phyloP scores from a whole-genome alignment of 2,888 invertebrate genomes.

The Dascillus cervinus region DNA sequence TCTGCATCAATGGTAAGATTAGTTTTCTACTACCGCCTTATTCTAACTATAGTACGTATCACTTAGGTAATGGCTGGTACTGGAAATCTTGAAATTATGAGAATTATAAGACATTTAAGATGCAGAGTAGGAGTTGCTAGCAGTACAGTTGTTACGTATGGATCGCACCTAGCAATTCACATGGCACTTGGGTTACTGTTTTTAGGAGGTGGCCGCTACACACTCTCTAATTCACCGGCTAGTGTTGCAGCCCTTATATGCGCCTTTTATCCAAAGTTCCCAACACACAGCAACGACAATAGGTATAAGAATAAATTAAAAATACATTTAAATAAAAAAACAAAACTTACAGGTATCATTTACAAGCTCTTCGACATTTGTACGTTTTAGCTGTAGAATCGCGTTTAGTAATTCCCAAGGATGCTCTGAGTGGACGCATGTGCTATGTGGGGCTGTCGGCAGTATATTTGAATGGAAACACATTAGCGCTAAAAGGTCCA shows the following conservation, averaged over 20 bases:
- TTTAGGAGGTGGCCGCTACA: slow-evolving; percentile 86
- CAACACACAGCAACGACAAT: slow-evolving; percentile 93
- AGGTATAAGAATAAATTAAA: slow-evolving; percentile 48
- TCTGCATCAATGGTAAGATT: slow-evolving; percentile 67
- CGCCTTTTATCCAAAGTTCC: slow-evolving; percentile 95
- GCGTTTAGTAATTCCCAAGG: slow-evolving; percentile 77
- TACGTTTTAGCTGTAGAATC: slow-evolving; percentile 93
- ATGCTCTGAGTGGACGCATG: slow-evolving; percentile 69
- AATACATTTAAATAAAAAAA: neutral
- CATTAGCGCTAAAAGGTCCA: slow-evolving; percentile 59
- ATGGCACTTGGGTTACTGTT: slow-evolving; percentile 91
- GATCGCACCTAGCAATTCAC: slow-evolving; percentile 91
- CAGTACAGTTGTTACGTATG: slow-evolving; percentile 71
- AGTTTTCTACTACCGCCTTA: neutral
- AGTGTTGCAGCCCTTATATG: slow-evolving; percentile 86
- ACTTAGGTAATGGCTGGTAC: slow-evolving; percentile 96
- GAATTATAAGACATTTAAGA: slow-evolving; percentile 78
- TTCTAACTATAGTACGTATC: slow-evolving; percentile 28
- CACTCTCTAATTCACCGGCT: slow-evolving; percentile 71
- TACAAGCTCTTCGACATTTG: slow-evolving; percentile 94
- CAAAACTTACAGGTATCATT: slow-evolving; percentile 72
- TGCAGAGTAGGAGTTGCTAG: slow-evolving; percentile 67
- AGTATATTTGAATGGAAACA: slow-evolving; percentile 38
- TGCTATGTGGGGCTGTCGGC: slow-evolving; percentile 77
- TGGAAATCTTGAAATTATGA: slow-evolving; percentile 75